Percentiles rank a stretch among this genome's conserved stretches.
These are phyloP conservation scores for Tenodera sinensis DNA, from an alignment of 2,888 invertebrate species.

Conservation along the genomic window DNA sequence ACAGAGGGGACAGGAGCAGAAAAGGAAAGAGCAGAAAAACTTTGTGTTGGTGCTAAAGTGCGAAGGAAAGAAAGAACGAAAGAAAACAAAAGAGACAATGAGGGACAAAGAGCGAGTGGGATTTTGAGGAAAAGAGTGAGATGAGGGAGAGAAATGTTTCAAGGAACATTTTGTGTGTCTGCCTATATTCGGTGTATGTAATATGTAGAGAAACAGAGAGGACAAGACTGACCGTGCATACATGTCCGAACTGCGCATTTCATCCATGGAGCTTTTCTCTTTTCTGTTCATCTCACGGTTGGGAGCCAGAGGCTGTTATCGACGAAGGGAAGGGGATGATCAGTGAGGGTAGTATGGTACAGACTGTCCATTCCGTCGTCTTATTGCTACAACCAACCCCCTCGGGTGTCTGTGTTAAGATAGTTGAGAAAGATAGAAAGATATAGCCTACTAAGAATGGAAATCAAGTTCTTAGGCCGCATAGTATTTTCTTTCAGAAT, in stretches of 20 bases:
- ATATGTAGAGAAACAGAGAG: background rate
- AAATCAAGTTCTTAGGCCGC: background rate
- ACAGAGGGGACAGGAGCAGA: background rate
- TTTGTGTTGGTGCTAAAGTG: conserved; percentile 23
- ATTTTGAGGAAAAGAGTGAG: conserved; percentile 31
- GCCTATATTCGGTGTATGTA: background rate
- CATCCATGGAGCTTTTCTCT: background rate
- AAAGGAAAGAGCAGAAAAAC: conserved; percentile 14
- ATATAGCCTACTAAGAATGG: conserved; percentile 23
- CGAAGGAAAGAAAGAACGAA: background rate
- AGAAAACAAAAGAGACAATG: background rate
- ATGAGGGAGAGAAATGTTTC: conserved; percentile 31
- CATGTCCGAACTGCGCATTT: conserved; percentile 6
- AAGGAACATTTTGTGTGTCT: conserved; percentile 16
- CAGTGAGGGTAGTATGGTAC: conserved; percentile 10
- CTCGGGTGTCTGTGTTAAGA: background rate
- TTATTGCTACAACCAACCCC: conserved; percentile 1
- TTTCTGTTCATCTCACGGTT: background rate
- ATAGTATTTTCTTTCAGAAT: no score
- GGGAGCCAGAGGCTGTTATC: conserved; percentile 30
- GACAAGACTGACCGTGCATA: background rate
- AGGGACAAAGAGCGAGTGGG: conserved; percentile 37
- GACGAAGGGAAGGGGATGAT: conserved; percentile 31
- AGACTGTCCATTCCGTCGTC: conserved; percentile 22
- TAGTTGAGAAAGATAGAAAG: conserved; percentile 14